phyloP scores from a whole-genome alignment of 2,113 vertebrate species.

The Psilopsiagon aymara region DNA sequence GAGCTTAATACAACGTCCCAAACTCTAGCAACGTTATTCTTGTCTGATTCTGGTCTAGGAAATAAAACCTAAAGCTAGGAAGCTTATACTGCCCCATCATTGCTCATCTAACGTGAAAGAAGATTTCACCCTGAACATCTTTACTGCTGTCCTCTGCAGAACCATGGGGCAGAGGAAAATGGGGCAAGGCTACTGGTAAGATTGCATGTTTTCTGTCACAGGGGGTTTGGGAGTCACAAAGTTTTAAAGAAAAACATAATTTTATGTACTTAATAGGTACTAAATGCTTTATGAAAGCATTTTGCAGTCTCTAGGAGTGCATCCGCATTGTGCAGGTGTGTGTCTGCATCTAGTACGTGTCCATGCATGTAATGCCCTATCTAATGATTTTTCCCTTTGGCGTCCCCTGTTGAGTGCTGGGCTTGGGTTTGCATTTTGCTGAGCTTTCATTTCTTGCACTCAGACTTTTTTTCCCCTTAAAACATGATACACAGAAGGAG shows the following conservation, averaged over 20 bases:
- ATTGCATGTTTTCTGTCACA: not conserved
- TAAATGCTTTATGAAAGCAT: conserved; percentile 24
- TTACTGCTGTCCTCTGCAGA: not conserved
- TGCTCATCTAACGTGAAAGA: not conserved
- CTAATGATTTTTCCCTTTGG: conserved; percentile 54
- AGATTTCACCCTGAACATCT: conserved; percentile 14
- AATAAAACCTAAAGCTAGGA: not conserved
- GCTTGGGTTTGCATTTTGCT: conserved; percentile 51
- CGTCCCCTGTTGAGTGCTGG: conserved; percentile 29
- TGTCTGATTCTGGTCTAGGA: not conserved
- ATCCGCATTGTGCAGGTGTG: conserved; percentile 38
- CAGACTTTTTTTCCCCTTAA: not conserved
- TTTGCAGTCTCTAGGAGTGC: not conserved
- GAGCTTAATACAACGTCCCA: not conserved
- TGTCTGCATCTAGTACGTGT: conserved; percentile 53
- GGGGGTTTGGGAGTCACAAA: not conserved
- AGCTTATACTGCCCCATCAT: not conserved
- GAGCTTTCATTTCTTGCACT: conserved; percentile 41
- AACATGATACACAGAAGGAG: conserved; percentile 23
- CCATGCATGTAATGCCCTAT: conserved; percentile 53
- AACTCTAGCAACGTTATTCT: not conserved
- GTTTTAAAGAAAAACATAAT: not conserved
- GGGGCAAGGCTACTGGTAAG: not conserved
- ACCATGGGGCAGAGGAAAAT: not conserved
- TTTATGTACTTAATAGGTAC: not conserved